A percentile compares a stretch with the other conserved stretches of the same genome.
Evolutionary conservation across 2,797 vertebrate species (phyloP).

Genomic region (Sitta carolinensis): DNA sequence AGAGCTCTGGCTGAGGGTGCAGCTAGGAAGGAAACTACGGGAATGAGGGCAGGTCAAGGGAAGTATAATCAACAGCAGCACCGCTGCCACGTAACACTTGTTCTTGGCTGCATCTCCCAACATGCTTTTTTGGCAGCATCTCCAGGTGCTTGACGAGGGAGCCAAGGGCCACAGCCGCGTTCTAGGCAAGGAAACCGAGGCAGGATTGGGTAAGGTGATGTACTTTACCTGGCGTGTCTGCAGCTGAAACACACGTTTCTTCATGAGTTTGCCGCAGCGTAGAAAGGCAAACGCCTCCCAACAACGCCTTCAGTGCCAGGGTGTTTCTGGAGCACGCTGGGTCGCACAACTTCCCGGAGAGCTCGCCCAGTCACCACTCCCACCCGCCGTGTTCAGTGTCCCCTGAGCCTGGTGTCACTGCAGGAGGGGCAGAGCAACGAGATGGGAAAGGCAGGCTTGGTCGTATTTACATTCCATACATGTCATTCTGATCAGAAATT

Average conservation of each 20-base stretch:
- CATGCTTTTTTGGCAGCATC: not conserved
- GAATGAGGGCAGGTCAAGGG: not conserved
- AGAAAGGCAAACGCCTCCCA: not conserved
- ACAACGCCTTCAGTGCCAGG: not conserved
- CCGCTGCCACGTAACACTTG: not conserved
- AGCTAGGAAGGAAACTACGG: not conserved
- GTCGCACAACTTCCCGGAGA: not conserved
- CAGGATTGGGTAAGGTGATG: not conserved
- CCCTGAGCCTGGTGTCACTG: accelerated
- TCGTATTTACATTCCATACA: not conserved
- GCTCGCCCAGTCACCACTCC: not conserved
- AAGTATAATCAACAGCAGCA: not conserved
- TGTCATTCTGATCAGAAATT: not conserved
- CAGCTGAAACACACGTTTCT: not conserved
- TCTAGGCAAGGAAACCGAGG: not conserved
- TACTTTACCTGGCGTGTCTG: not conserved
- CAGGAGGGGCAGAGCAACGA: not conserved
- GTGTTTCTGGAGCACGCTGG: not conserved
- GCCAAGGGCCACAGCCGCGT: not conserved
- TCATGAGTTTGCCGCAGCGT: accelerated
- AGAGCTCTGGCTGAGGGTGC: not conserved
- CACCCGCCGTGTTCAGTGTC: not conserved
- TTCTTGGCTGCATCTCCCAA: not conserved
- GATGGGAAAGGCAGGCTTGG: not conserved
- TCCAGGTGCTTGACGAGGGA: not conserved